Base-by-base conservation (phyloP, 1,140 invertebrate genomes). In the Camponotus pennsylvanicus region DNA sequence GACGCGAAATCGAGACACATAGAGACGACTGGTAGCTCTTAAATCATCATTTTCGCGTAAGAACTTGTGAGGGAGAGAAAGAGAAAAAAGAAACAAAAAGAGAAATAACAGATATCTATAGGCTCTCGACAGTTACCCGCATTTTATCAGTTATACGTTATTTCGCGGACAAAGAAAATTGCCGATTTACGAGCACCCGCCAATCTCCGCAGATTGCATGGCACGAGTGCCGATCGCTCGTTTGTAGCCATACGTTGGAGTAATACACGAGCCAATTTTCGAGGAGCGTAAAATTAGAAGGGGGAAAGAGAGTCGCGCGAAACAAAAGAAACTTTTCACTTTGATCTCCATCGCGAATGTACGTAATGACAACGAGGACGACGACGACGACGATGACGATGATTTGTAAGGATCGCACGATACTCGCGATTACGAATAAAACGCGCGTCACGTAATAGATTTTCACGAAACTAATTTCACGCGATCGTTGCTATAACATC, bases 11-110 rank as follows among this genome's bases (percentile, higher is more conserved):
- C 59, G 11, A 21, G 5, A 40, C 61, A 64, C 64, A 37, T 15
- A 52, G 37, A 42, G 59, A 63, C 42, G 18, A 63, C 37, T 85
- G 64, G 1, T 6, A 2, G 11, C 40, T 85, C 34, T 85, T 49
- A 61, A 83, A 75, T 83, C 61, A 75, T 40, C 69, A 73, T 61
- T 83, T 83, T 83, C 32, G 69, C 57, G 55, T 73, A 83, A 83
- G 79, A 73, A 82, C 55, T 73, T 52, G 40, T 8, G 40, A 27
- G 55, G 27, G 27, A 70, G 78, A 21, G 52, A 52, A 18, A 52
- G 49, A 52, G 4, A 52, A 0, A 49, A 11, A 8, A 3, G 13
- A 8, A 8, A 9, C n/a, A 73, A 27, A 45, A 3, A 45, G 42
- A 45, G 45, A 70, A 9, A 73, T 52, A 18, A 71, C 27, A 52